Conservation (phyloP, 2,113 vertebrate genomes). For the Cacatua alba region DNA sequence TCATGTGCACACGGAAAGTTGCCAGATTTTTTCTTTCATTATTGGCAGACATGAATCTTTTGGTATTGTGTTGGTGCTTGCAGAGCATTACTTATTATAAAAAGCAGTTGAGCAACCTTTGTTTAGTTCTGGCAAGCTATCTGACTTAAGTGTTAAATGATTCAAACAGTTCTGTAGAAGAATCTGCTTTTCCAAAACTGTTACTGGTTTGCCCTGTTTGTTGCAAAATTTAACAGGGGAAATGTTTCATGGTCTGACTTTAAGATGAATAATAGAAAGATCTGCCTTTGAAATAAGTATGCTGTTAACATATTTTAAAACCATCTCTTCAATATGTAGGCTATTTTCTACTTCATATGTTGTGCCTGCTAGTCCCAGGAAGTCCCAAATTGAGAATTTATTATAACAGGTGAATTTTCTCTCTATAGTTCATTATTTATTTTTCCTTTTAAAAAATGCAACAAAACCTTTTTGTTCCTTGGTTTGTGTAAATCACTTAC, state of each 20-base stretch:
- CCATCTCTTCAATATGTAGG: not conserved
- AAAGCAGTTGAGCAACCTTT: constrained; percentile 6
- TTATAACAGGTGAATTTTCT: not conserved
- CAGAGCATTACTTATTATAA: constrained; percentile 54
- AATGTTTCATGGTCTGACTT: not conserved
- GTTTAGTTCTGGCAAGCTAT: not conserved
- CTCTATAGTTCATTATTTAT: not conserved
- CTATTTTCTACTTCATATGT: not conserved
- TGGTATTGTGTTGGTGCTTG: constrained; percentile 12
- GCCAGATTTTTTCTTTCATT: not conserved
- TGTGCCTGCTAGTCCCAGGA: not conserved
- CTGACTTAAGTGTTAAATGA: not conserved
- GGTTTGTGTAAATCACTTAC: not conserved
- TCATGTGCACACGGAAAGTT: not conserved
- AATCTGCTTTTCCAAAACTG: not conserved
- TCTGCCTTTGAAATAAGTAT: not conserved
- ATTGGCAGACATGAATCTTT: not conserved
- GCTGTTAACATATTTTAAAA: not conserved
- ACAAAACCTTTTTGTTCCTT: not conserved
- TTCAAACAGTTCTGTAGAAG: not conserved
- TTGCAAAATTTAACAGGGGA: not conserved
- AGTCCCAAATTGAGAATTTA: not conserved
- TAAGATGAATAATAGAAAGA: not conserved
- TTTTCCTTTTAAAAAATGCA: not conserved
- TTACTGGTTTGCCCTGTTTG: not conserved